Evolutionary conservation across 1,140 invertebrate species (phyloP).

Genomic region (Sitodiplosis mosellana): DNA sequence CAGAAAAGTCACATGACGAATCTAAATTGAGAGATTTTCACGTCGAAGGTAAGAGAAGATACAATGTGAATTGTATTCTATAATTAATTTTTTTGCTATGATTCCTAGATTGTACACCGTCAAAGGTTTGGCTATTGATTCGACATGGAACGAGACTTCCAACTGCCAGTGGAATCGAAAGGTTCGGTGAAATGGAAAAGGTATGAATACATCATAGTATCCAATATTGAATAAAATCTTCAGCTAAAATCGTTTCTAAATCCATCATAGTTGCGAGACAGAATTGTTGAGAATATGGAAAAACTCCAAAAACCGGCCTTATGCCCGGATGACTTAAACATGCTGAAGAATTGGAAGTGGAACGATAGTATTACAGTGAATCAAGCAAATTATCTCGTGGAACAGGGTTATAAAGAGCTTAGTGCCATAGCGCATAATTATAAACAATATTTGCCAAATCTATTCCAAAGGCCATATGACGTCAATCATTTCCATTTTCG

Average conservation of each 20-base stretch:
- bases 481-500: constrained; percentile 31
- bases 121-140: constrained; percentile 40
- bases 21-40: background rate
- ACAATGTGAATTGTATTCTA: too few relatives aligned
- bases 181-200: constrained; percentile 29
- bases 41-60: background rate
- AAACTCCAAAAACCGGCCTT: constrained; percentile 18
- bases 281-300: constrained; percentile 37
- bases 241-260: too few relatives aligned
- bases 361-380: constrained; percentile 30
- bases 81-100: too few relatives aligned
- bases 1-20: constrained; percentile 9
- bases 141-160: constrained; percentile 44
- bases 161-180: constrained; percentile 27
- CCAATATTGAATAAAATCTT: background rate
- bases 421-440: constrained; percentile 37
- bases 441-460: constrained; percentile 31
- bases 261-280: constrained; percentile 20
- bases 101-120: constrained; percentile 34
- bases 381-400: background rate
- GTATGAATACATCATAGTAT: constrained; percentile 16
- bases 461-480: constrained; percentile 18
- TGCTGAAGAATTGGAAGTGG: constrained; percentile 37
- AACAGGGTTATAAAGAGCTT: constrained; percentile 37
- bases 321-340: constrained; percentile 34